phyloP scores from a whole-genome alignment of 2,113 vertebrate genomes.

The Ictalurus punctatus region DNA sequence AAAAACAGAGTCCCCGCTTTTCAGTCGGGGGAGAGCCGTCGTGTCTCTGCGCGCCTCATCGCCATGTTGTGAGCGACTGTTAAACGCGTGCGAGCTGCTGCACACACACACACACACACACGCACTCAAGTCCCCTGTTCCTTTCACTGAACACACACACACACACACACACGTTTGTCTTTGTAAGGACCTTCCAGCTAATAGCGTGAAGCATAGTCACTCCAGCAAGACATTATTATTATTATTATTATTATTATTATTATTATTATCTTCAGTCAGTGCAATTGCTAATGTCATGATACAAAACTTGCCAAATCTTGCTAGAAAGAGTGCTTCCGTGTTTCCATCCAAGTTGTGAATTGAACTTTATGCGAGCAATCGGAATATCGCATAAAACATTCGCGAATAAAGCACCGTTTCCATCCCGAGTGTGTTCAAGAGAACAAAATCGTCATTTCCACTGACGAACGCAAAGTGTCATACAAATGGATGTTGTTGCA shows the following conservation, averaged over 20 bases:
- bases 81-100: conserved; percentile 62
- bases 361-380: too few relatives aligned
- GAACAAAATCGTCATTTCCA: too few relatives aligned
- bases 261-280: neutral
- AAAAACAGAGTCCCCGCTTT: conserved; percentile 39
- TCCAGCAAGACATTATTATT: neutral
- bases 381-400: too few relatives aligned
- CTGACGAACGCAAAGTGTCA: too few relatives aligned
- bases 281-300: neutral
- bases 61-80: conserved; percentile 78
- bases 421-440: too few relatives aligned
- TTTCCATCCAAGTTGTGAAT: too few relatives aligned
- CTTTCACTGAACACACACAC: conserved; percentile 48
- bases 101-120: conserved; percentile 46
- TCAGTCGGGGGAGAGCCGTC: conserved; percentile 71
- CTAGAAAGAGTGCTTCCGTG: too few relatives aligned
- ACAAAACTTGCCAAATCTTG: neutral
- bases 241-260: neutral
- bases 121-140: neutral
- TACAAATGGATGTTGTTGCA: too few relatives aligned
- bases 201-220: neutral
- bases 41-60: conserved; percentile 76
- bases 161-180: conserved; percentile 58
- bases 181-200: neutral
- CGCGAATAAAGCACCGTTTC: too few relatives aligned